Conservation (phyloP, 2,888 invertebrate species). For the Ochlodes sylvanus region DNA sequence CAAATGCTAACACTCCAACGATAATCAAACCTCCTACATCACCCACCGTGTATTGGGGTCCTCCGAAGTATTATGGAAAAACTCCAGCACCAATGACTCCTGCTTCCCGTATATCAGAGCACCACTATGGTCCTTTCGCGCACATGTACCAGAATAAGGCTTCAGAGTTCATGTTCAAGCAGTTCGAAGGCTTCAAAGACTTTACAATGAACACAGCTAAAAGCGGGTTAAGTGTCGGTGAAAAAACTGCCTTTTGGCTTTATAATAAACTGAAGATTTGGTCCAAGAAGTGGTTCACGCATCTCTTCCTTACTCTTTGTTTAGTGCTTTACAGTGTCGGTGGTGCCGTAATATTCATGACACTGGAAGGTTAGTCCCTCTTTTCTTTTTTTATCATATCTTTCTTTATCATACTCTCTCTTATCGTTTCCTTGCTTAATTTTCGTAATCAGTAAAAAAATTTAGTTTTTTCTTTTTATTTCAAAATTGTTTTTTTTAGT, state of each 20-base stretch:
- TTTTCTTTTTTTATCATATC: not conserved
- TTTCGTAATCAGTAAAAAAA: not conserved
- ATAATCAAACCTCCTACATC: slow-evolving; percentile 58
- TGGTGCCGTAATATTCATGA: slow-evolving; percentile 92
- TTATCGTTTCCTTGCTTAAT: no score
- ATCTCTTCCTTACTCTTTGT: slow-evolving; percentile 92
- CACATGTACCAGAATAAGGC: slow-evolving; percentile 87
- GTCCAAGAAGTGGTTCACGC: slow-evolving; percentile 95
- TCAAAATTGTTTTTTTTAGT: no score
- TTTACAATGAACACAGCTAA: slow-evolving; percentile 90
- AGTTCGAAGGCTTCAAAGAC: slow-evolving; percentile 91
- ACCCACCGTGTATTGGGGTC: slow-evolving; percentile 56
- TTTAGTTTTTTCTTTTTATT: not conserved
- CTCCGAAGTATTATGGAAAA: slow-evolving; percentile 60
- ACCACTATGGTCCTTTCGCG: slow-evolving; percentile 68
- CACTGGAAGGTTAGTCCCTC: slow-evolving; percentile 89
- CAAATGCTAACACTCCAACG: slow-evolving; percentile 54
- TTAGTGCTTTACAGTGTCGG: slow-evolving; percentile 91
- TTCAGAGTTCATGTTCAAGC: slow-evolving; percentile 92
- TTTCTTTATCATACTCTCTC: not conserved
- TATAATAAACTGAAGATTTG: slow-evolving; percentile 91
- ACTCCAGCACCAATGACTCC: slow-evolving; percentile 56
- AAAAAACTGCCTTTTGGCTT: slow-evolving; percentile 92
- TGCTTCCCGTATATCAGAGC: slow-evolving; percentile 67
- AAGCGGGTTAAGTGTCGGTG: slow-evolving; percentile 92